Conservation (phyloP, 2,888 invertebrate genomes). For the Eristalis arbustorum region DNA sequence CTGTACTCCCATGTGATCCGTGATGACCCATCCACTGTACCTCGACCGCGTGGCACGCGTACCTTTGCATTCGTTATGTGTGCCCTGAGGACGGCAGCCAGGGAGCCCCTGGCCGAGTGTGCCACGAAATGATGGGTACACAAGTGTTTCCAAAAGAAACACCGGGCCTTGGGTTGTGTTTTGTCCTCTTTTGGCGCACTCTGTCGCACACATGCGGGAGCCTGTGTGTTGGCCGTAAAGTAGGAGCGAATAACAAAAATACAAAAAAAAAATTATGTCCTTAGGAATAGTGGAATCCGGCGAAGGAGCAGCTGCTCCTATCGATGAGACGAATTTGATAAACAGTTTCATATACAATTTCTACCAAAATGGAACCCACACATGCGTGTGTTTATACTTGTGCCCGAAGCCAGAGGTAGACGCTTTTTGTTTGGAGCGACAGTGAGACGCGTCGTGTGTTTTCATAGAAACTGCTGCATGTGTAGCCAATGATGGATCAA, state of each 20-base stretch:
- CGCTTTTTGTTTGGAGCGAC: constrained; percentile 2
- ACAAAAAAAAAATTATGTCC: constrained; percentile 19
- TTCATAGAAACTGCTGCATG: constrained; percentile 24
- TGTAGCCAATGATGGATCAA: constrained; percentile 22
- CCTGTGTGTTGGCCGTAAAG: constrained; percentile 9
- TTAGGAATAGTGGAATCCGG: constrained; percentile 40
- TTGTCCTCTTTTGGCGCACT: constrained; percentile 29
- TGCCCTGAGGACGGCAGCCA: constrained; percentile 18
- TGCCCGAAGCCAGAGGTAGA: constrained; percentile 10
- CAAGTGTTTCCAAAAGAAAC: constrained; percentile 31
- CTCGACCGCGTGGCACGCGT: constrained; percentile 53
- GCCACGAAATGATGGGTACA: constrained; percentile 45
- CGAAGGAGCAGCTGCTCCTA: constrained; percentile 54
- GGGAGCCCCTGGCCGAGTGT: constrained; percentile 46
- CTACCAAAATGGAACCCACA: neutral
- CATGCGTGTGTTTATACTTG: neutral
- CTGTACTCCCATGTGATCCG: constrained; percentile 13
- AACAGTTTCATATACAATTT: constrained; percentile 49
- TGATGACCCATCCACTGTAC: neutral
- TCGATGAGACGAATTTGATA: constrained; percentile 64
- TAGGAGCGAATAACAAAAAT: constrained; percentile 10
- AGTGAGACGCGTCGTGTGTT: neutral
- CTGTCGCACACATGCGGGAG: neutral
- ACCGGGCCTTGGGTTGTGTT: constrained; percentile 61
- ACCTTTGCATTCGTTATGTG: constrained; percentile 25